A percentile compares a stretch with the other conserved stretches of the same genome.
These are phyloP conservation scores for Circaetus cinerascens DNA, from an alignment of 2,113 vertebrate species.

Conservation along the genomic window DNA sequence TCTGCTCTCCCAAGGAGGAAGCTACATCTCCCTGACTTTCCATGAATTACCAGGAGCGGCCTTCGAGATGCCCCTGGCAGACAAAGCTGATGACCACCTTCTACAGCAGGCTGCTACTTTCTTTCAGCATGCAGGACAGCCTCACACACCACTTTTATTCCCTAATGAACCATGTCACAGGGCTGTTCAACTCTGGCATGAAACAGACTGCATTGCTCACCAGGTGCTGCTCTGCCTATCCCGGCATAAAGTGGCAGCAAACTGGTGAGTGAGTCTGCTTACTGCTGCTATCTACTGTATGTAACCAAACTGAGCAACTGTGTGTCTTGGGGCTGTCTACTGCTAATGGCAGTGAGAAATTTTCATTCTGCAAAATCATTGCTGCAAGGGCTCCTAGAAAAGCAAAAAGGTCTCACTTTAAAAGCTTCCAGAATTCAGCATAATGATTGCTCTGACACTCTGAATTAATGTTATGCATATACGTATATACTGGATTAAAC, in stretches of 20 bases:
- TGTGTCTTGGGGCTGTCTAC: not conserved
- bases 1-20: not conserved
- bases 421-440: not conserved
- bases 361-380: not conserved
- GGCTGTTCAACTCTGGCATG: not conserved
- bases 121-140: not conserved
- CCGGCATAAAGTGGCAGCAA: not conserved
- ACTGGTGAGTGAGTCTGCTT: not conserved
- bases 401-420: not conserved
- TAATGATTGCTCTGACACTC: not conserved
- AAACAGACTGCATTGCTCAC: not conserved
- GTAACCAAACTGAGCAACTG: not conserved
- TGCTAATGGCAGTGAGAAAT: not conserved
- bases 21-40: not conserved
- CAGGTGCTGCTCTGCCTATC: not conserved
- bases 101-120: not conserved
- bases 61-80: not conserved
- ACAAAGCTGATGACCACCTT: not conserved
- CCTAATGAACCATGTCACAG: not conserved
- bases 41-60: not conserved
- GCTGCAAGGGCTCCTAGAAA: not conserved
- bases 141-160: not conserved
- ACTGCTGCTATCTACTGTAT: not conserved
- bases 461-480: not conserved
- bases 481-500: not conserved